Percentiles rank a stretch among this genome's conserved stretches.
These are phyloP conservation scores for Choreutis nemorana DNA, from an alignment of 2,888 invertebrate genomes.

Conservation along the genomic window DNA sequence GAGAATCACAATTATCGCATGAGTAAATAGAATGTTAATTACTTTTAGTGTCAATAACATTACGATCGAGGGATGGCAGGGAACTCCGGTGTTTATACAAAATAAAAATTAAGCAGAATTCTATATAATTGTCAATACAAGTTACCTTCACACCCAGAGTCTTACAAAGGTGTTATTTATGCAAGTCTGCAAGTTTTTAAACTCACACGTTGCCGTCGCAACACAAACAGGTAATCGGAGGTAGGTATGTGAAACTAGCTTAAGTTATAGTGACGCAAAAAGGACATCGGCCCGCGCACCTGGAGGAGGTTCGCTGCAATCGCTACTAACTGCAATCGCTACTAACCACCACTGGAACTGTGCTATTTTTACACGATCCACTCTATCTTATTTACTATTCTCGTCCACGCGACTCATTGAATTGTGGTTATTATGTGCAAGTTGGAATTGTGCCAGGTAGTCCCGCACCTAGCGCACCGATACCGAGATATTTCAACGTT, in stretches of 20 bases:
- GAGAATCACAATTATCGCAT: no score
- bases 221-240: slow-evolving; percentile 4
- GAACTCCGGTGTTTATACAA: no score
- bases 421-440: slow-evolving; percentile 67
- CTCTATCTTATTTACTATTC: slow-evolving; percentile 67
- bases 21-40: no score
- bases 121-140: no score
- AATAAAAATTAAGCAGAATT: no score
- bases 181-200: no score
- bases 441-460: slow-evolving; percentile 58
- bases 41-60: no score
- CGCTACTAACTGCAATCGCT: slow-evolving; percentile 24
- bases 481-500: slow-evolving; percentile 58
- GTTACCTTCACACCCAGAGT: no score
- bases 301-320: slow-evolving; percentile 60
- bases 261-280: no score
- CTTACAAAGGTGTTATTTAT: no score
- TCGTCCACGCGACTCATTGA: slow-evolving; percentile 65
- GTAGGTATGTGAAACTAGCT: no score
- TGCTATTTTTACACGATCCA: slow-evolving; percentile 60
- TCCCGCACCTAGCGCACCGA: slow-evolving; percentile 49
- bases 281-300: slow-evolving; percentile 48
- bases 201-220: slow-evolving; percentile 3
- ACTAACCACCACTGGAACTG: slow-evolving; percentile 44
- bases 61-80: no score